These are phyloP conservation scores for Penaeus chinensis DNA, from an alignment of 1,140 invertebrate species.

Conservation along the genomic window DNA sequence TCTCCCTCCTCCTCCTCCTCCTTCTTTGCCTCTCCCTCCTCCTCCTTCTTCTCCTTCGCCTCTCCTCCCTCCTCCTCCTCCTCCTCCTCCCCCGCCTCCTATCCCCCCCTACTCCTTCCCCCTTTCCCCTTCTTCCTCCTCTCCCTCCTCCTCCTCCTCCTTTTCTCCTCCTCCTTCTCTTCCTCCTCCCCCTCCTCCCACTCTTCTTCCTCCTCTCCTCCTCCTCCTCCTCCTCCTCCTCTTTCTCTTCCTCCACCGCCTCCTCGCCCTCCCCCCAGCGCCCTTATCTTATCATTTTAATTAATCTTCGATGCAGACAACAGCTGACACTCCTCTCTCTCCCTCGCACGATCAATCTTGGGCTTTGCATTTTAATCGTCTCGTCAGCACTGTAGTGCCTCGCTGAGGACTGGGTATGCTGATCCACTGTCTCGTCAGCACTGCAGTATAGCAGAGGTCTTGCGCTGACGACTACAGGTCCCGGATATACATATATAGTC, in stretches of 20 bases:
- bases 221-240: neutral
- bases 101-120: too few species aligned
- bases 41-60: too few species aligned
- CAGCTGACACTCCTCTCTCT: conserved; percentile 19
- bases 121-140: neutral
- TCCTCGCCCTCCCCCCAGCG: neutral
- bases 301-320: conserved; percentile 39
- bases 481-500: too few species aligned
- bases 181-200: neutral
- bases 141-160: neutral
- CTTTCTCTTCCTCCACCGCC: neutral
- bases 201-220: neutral
- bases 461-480: too few species aligned
- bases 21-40: too few species aligned
- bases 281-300: conserved; percentile 26
- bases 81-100: neutral
- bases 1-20: too few species aligned
- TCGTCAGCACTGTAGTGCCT: neutral
- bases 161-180: neutral
- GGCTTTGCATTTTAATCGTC: neutral
- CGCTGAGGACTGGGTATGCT: too few species aligned
- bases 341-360: conserved; percentile 17
- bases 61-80: too few species aligned
- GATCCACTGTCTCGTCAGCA: too few species aligned
- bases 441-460: too few species aligned